Conservation (phyloP, 2,888 invertebrate genomes). For the Drosophila pseudotalamancana region DNA sequence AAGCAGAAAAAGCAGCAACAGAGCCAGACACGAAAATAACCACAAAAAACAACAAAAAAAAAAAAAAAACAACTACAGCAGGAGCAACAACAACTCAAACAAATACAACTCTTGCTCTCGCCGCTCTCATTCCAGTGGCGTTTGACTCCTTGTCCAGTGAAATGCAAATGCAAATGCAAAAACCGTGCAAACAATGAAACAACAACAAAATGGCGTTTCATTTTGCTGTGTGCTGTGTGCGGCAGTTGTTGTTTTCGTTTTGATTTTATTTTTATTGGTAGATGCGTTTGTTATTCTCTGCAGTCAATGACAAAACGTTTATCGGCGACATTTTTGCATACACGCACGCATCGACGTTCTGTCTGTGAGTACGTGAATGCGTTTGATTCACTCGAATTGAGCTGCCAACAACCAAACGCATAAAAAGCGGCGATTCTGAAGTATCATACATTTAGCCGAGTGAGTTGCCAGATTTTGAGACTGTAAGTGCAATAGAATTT, state of each 20-base stretch:
- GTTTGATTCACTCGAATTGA: slow-evolving; percentile 31
- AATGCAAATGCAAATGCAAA: slow-evolving; percentile 52
- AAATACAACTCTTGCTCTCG: slow-evolving; percentile 20
- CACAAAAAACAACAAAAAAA: slow-evolving; percentile 1
- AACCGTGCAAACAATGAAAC: slow-evolving; percentile 33
- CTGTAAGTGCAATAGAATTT: too few species aligned
- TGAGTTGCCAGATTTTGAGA: too few species aligned
- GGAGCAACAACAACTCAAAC: slow-evolving; percentile 3
- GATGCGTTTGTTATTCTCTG: slow-evolving; percentile 11
- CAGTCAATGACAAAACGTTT: slow-evolving; percentile 34
- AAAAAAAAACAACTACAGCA: not conserved
- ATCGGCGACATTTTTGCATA: slow-evolving; percentile 16
- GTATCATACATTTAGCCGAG: slow-evolving; percentile 32
- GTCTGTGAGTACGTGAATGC: not conserved
- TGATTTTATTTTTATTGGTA: slow-evolving; percentile 14
- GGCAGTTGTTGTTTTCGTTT: slow-evolving; percentile 2
- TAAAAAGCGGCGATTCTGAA: slow-evolving; percentile 19
- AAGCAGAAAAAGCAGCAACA: not conserved
- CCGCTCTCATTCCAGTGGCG: slow-evolving; percentile 14
- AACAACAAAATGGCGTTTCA: slow-evolving; percentile 46
- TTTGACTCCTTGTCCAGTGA: slow-evolving; percentile 27
- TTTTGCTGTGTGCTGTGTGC: slow-evolving; percentile 23
- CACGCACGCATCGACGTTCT: not conserved
- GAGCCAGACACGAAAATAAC: slow-evolving; percentile 1
- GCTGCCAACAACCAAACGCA: slow-evolving; percentile 25